These are phyloP conservation scores for Samia ricini DNA, from an alignment of 1,140 invertebrate genomes.

Conservation along the genomic window DNA sequence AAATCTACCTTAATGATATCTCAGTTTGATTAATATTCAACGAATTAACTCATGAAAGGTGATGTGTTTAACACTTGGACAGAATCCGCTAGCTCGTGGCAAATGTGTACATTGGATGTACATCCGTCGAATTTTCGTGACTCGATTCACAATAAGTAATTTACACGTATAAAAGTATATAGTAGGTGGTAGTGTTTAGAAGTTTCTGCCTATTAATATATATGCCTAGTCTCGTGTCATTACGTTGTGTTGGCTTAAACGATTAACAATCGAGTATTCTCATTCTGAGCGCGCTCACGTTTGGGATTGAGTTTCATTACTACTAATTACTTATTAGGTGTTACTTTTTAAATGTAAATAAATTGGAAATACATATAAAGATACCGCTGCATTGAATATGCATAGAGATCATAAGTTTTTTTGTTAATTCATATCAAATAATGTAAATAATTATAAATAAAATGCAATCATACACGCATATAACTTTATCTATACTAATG, in stretches of 20 bases:
- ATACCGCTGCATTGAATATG: too few relatives aligned
- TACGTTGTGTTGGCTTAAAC: neutral
- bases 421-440: too few relatives aligned
- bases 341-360: too few relatives aligned
- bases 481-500: too few relatives aligned
- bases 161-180: neutral
- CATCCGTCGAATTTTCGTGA: constrained; percentile 30
- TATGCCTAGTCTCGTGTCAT: neutral
- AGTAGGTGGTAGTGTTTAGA: neutral
- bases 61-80: constrained; percentile 16
- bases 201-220: neutral
- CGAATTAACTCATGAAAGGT: neutral
- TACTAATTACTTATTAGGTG: too few relatives aligned
- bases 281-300: too few relatives aligned
- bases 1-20: too few relatives aligned
- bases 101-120: constrained; percentile 18
- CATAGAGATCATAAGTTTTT: too few relatives aligned
- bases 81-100: constrained; percentile 19
- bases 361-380: too few relatives aligned
- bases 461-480: too few relatives aligned
- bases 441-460: too few relatives aligned
- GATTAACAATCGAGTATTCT: neutral
- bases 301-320: too few relatives aligned
- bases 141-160: constrained; percentile 28
- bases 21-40: neutral